Evolutionary conservation across 1,140 invertebrate species (phyloP), one percentile per base, ranked within the genome.

Genomic region (Phthorimaea operculella): DNA sequence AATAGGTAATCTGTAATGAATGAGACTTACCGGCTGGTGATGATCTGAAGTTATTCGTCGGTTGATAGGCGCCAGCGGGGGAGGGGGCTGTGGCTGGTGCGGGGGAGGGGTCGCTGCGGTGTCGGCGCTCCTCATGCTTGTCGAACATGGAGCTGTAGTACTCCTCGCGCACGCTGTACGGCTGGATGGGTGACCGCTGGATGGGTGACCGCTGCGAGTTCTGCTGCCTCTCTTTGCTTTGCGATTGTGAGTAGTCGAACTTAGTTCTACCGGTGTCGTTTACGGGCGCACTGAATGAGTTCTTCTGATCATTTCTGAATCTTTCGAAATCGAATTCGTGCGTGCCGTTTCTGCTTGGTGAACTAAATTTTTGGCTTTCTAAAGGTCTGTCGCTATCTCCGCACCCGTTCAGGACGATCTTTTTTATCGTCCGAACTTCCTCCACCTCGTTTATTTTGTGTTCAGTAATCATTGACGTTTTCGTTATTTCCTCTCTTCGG

Each of bases 351-450:
- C 21, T 28, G 21, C 6, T 28, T 28, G 21, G 21, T 6, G 21
- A 6, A 28, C 21, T 28, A 6, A 28, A 28, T 28, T 2, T 28
- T 28, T 28, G 21, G 21, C 21, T 28, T 2, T 28, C 21, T 28
- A 28, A 4, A 4, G 36, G 15, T 57, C 39, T n/a, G 10, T 52
- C 50, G 50, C 17, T 28, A 12, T 57, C 66, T 50, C 59, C 56
- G 12, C 74, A 79, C 9, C 77, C 81, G 58, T 86, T 85, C 7
- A 85, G 54, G 10, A 79, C 62, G 47, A 86, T 76, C 66, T 84
- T 87, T 57, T 85, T 82, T 51, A 85, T 80, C 8, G 84, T 87
- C 51, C 77, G 85, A 16, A 86, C 72, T 74, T 87, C 83, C 69
- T 87, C 79, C 17, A 74, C 72, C 72, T 87, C 79, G 55, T 63